phyloP scores from a whole-genome alignment of 2,113 vertebrate species.

The Callospermophilus lateralis region DNA sequence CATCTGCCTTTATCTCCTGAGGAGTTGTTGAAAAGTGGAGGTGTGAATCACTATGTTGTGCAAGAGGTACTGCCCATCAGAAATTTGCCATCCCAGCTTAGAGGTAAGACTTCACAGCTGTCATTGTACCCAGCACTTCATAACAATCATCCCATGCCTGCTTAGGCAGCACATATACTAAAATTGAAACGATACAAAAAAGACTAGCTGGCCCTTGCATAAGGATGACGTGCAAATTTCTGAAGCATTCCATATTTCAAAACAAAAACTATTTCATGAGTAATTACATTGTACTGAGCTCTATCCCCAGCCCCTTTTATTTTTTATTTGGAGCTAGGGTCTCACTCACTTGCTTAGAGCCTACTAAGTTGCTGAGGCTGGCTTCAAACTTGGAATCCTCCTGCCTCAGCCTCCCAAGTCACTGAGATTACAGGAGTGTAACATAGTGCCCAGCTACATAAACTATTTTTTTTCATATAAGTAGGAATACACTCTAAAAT shows the following conservation, averaged over 20 bases:
- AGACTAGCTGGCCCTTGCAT: too few species aligned
- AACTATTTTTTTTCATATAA: too few species aligned
- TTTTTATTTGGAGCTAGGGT: neutral
- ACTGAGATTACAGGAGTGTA: neutral
- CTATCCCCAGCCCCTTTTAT: neutral
- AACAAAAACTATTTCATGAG: too few species aligned
- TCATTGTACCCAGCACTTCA: neutral
- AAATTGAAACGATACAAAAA: too few species aligned
- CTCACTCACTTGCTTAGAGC: neutral
- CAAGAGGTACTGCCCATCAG: constrained; percentile 90
- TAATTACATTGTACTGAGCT: neutral
- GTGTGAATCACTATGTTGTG: constrained; percentile 93
- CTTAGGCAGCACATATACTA: too few species aligned
- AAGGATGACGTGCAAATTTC: too few species aligned
- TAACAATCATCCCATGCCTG: neutral
- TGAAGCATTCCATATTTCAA: too few species aligned
- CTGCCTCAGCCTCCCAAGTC: neutral
- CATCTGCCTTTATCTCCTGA: constrained; percentile 89
- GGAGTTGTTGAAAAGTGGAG: constrained; percentile 92
- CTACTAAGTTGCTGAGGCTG: neutral
- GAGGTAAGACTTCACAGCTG: constrained; percentile 85
- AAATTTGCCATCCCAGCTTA: constrained; percentile 88
- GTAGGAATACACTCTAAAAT: neutral
- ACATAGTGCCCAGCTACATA: too few species aligned
- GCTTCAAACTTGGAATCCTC: neutral